A percentile compares a stretch with the other conserved stretches of the same genome.
Evolutionary conservation across 2,888 invertebrate genomes (phyloP).

Genomic region (Polietes domitor): DNA sequence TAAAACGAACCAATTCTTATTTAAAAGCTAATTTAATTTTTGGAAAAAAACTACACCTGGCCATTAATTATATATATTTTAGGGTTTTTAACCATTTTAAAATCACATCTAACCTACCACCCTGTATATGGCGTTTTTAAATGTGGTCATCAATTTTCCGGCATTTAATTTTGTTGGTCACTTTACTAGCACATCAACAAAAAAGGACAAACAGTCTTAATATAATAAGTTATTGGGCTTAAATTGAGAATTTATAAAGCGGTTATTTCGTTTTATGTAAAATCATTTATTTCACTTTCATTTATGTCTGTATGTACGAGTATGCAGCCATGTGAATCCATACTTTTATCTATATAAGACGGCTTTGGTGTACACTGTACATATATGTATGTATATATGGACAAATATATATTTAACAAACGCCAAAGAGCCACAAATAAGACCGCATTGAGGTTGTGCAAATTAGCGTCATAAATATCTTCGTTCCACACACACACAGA

Average conservation of each 20-base stretch:
- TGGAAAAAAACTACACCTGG: too few species aligned
- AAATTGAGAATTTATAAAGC: slow-evolving; percentile 43
- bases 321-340: neutral
- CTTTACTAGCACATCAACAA: slow-evolving; percentile 15
- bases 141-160: too few species aligned
- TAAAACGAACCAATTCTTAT: too few species aligned
- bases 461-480: slow-evolving; percentile 45
- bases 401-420: neutral
- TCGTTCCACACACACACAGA: neutral
- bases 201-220: neutral
- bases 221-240: neutral
- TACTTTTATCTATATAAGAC: neutral
- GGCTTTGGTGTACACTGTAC: too few species aligned
- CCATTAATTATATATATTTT: too few species aligned
- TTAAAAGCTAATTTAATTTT: too few species aligned
- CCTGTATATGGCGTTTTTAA: too few species aligned
- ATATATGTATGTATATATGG: neutral
- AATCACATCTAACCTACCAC: too few species aligned
- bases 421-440: slow-evolving; percentile 44
- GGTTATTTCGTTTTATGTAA: slow-evolving; percentile 18
- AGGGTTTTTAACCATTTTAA: too few species aligned
- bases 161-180: slow-evolving; percentile 46
- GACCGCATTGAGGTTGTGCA: slow-evolving; percentile 49
- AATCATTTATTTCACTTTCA: slow-evolving; percentile 36
- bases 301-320: neutral